A percentile compares a stretch with the other conserved stretches of the same genome.
Conservation (phyloP, 2,797 vertebrate genomes). For the Parambassis ranga region DNA sequence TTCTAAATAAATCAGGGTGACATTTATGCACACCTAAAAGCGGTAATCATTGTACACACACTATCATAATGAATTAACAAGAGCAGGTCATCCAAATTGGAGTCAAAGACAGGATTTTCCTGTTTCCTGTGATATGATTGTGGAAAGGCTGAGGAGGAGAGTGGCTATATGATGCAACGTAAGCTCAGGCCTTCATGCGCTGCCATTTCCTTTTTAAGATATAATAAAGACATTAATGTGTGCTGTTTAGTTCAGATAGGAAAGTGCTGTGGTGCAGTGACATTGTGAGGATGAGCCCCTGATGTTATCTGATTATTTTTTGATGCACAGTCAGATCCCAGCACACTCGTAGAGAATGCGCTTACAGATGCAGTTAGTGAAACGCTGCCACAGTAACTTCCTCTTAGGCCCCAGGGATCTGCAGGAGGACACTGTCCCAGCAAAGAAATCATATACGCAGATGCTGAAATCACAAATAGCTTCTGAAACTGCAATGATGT, state of each 20-base stretch:
- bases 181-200: neutral
- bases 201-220: neutral
- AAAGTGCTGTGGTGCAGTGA: neutral
- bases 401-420: slow-evolving; percentile 12
- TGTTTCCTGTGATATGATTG: slow-evolving; percentile 24
- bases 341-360: slow-evolving; percentile 22
- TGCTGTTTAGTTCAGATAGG: slow-evolving; percentile 9
- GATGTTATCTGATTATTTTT: neutral
- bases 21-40: slow-evolving; percentile 25
- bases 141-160: neutral
- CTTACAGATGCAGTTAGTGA: slow-evolving; percentile 30
- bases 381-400: slow-evolving; percentile 26
- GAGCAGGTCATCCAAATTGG: slow-evolving; percentile 1
- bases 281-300: neutral
- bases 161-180: slow-evolving; percentile 17
- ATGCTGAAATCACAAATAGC: slow-evolving; percentile 13
- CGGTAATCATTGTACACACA: slow-evolving; percentile 1
- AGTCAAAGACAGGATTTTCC: slow-evolving; percentile 19
- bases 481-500: slow-evolving; percentile 4
- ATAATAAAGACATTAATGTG: neutral
- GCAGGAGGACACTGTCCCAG: slow-evolving; percentile 15
- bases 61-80: slow-evolving; percentile 16
- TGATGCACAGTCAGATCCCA: slow-evolving; percentile 23
- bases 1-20: slow-evolving; percentile 43
- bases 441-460: slow-evolving; percentile 23